These are phyloP conservation scores for Mesoclemmys tuberculata DNA, from an alignment of 2,113 vertebrate genomes.

Conservation along the genomic window DNA sequence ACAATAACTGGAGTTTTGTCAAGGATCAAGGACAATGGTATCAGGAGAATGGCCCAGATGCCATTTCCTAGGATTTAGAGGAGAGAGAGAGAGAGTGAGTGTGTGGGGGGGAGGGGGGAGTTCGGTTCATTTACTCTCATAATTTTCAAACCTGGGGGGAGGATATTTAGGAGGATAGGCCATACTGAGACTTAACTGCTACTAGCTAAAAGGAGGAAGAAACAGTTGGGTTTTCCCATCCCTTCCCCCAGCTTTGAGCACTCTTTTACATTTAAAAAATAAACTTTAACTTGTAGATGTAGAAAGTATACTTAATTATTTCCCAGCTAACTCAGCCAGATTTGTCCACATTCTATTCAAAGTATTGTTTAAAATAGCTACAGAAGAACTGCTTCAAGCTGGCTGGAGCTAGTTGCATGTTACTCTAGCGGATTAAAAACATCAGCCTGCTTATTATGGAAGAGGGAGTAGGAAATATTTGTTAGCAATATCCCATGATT, in stretches of 20 bases:
- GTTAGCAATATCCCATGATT: neutral
- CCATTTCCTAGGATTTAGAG: neutral
- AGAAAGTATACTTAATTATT: constrained; percentile 37
- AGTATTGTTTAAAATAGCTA: constrained; percentile 35
- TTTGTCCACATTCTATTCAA: neutral
- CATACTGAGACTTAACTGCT: neutral
- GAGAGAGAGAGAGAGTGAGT: no score
- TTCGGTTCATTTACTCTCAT: neutral
- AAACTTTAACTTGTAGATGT: constrained; percentile 18
- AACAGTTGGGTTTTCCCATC: neutral
- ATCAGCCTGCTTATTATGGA: neutral
- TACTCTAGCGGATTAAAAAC: neutral
- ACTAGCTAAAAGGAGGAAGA: neutral
- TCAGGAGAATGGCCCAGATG: neutral
- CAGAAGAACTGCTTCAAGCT: neutral
- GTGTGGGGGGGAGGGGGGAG: no score
- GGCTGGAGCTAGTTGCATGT: constrained; percentile 10
- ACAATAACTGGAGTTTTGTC: neutral
- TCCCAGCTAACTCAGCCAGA: constrained; percentile 8
- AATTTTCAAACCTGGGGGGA: constrained; percentile 13
- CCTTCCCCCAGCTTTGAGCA: neutral
- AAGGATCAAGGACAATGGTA: neutral
- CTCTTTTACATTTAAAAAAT: neutral
- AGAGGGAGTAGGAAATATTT: neutral
- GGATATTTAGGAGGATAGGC: neutral